Evolutionary conservation across 2,797 vertebrate genomes (phyloP).

Genomic region (Enteromius treurensis): DNA sequence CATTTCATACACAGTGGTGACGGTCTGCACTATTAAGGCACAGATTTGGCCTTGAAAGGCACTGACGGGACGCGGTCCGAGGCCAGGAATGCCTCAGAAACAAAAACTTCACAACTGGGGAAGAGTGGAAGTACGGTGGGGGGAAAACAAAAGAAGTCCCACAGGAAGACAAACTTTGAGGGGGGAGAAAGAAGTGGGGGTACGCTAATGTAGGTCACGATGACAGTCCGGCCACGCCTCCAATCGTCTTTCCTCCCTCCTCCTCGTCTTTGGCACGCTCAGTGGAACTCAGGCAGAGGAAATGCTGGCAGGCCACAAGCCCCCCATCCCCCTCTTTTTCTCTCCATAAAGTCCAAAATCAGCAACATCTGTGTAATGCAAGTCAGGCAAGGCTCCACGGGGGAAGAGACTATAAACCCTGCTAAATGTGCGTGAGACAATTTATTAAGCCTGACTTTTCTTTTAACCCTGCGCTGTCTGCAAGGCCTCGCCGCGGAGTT

Average conservation of each 20-base stretch:
- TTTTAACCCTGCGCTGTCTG: constrained; percentile 47
- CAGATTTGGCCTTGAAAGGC: constrained; percentile 40
- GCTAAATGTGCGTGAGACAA: constrained; percentile 55
- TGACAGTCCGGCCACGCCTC: constrained; percentile 70
- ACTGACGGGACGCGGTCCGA: constrained; percentile 43
- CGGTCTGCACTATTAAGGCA: constrained; percentile 36
- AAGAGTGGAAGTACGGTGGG: constrained; percentile 32
- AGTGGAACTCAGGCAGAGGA: constrained; percentile 60
- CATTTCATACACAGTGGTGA: constrained; percentile 30
- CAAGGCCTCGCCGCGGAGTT: background rate
- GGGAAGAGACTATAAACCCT: constrained; percentile 55
- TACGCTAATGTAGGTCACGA: constrained; percentile 73
- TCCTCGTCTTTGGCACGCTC: constrained; percentile 55
- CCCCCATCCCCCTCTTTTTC: constrained; percentile 55
- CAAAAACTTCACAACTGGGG: constrained; percentile 41
- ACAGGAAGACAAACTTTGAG: constrained; percentile 55
- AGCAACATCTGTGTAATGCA: constrained; percentile 77
- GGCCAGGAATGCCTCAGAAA: constrained; percentile 50
- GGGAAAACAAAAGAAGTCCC: constrained; percentile 42
- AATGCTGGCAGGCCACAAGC: constrained; percentile 60
- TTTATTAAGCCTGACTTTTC: constrained; percentile 51
- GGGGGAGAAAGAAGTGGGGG: constrained; percentile 54
- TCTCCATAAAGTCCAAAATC: constrained; percentile 70
- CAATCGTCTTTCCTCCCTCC: constrained; percentile 41
- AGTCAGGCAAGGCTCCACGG: constrained; percentile 67